phyloP scores from a whole-genome alignment of 2,888 invertebrate genomes.

The Patella caerulea region DNA sequence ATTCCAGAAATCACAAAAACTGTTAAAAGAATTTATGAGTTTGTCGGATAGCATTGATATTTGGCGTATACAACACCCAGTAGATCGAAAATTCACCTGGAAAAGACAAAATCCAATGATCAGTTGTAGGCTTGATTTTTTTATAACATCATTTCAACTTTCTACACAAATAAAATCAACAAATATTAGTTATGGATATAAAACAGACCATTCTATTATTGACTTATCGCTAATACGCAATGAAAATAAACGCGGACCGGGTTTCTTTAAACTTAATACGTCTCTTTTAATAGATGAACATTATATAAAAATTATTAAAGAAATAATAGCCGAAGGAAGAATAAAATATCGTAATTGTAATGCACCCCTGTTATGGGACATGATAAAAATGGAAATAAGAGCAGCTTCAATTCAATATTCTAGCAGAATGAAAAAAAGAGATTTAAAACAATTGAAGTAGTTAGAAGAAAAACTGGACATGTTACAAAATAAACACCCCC shows the following conservation, averaged over 20 bases:
- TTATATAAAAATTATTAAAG: background rate
- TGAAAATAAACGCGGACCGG: background rate
- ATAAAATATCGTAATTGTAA: too few species aligned
- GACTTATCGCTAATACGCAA: background rate
- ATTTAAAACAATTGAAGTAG: background rate
- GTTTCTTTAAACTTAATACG: constrained; percentile 19
- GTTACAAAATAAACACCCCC: background rate
- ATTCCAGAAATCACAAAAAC: background rate
- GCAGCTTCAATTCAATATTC: background rate
- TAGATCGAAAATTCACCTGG: constrained; percentile 22
- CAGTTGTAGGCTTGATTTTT: constrained; percentile 15
- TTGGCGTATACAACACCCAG: constrained; percentile 12
- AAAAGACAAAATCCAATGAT: constrained; percentile 1
- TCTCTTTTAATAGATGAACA: background rate
- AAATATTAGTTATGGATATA: background rate
- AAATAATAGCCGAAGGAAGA: background rate
- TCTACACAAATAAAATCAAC: background rate
- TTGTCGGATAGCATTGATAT: background rate
- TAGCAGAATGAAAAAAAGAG: background rate
- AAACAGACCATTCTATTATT: background rate
- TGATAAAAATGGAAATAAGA: constrained; percentile 15
- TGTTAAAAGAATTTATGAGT: background rate
- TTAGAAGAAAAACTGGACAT: background rate
- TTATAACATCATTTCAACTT: constrained; percentile 13
- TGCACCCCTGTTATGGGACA: background rate